These are phyloP conservation scores for Agelastica alni DNA, from an alignment of 2,888 invertebrate species.

Conservation along the genomic window DNA sequence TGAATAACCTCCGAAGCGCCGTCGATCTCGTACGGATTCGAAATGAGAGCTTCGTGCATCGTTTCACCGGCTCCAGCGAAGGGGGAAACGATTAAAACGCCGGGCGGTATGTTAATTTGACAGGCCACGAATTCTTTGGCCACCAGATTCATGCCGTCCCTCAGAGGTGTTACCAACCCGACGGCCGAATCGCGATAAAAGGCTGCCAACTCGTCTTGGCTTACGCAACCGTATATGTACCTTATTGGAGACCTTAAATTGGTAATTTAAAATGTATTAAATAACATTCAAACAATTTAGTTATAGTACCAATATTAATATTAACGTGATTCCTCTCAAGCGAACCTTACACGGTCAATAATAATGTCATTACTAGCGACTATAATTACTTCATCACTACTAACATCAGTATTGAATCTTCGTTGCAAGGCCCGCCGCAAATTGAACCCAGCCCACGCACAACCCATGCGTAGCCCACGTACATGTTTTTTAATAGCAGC, in stretches of 20 bases:
- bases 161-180: slow-evolving; percentile 82
- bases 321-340: too few species aligned
- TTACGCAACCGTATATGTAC: slow-evolving; percentile 87
- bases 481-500: too few species aligned
- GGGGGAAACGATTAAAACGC: slow-evolving; percentile 86
- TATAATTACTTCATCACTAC: too few species aligned
- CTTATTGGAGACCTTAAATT: slow-evolving; percentile 68
- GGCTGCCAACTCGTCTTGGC: slow-evolving; percentile 83
- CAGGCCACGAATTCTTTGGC: slow-evolving; percentile 93
- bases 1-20: slow-evolving; percentile 87
- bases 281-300: too few species aligned
- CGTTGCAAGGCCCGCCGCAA: too few species aligned
- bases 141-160: slow-evolving; percentile 91
- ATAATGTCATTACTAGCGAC: too few species aligned
- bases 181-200: slow-evolving; percentile 87
- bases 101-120: slow-evolving; percentile 81
- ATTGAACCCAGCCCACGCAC: too few species aligned
- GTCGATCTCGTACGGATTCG: slow-evolving; percentile 87
- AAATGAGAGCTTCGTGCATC: slow-evolving; percentile 90
- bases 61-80: slow-evolving; percentile 92
- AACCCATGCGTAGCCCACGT: too few species aligned
- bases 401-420: too few species aligned
- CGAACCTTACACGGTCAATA: too few species aligned
- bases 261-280: not conserved
- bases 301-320: too few species aligned